Evolutionary conservation across 2,888 invertebrate species (phyloP), one percentile per base, ranked within the genome.

Genomic region (Seladonia tumulorum): DNA sequence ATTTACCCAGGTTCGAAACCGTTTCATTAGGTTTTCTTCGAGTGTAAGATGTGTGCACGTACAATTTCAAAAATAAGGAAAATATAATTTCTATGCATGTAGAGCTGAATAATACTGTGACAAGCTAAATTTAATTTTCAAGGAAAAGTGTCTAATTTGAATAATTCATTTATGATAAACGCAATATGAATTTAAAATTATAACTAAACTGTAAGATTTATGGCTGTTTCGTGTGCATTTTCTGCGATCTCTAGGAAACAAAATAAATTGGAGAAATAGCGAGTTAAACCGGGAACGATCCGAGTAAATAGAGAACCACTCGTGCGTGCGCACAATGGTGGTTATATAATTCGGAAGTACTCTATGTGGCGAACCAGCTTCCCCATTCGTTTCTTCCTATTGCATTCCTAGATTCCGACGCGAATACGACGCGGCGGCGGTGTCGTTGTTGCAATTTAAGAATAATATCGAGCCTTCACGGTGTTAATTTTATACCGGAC

Each of bases 401-500:
- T 73, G 35, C 49, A 73, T 49, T 73, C 29, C 29, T 18, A 22
- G 49, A 49, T 29, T 73, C 35, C 25, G 8, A 49, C 35, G 53
- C 68, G n/a, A 39, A 45, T 16, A 18, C 42, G 14, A 25, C 18
- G 29, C 63, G 14, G 14, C 29, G 16, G 4, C 63, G 39, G 16
- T 45, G 57, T 47, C 53, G 71, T 45, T 63, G 71, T 18, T 49
- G 78, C 35, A 76, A 77, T 75, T 60, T 76, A 68, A 35, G 53
- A 81, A 70, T 81, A 79, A 80, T 80, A 80, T 49, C 45, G 79
- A 85, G 14, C 16, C 47, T 71, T 63, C 45, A 42, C 47, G 35
- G 22, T 45, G 68, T 73, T 79, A 76, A 81, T 73, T 70, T 81
- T 80, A 82, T 87, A 25, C 82, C 25, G 72, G 29, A 75, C 79